Evolutionary conservation across 2,797 vertebrate genomes (phyloP), one percentile per base, ranked within the genome.

Genomic region (Rhinella marina): DNA sequence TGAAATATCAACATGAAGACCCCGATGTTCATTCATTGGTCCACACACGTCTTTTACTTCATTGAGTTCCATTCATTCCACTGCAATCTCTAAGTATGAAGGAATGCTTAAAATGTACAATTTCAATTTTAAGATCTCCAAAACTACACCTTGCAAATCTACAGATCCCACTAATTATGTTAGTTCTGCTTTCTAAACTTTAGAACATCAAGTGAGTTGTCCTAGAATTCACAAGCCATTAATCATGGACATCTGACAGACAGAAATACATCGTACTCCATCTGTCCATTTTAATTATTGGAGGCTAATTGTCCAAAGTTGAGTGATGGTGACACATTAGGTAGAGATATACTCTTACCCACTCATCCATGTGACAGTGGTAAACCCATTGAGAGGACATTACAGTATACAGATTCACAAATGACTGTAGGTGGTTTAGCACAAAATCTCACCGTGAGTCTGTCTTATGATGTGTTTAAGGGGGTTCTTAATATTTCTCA

Each of bases 101-200:
- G 76, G 80, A 84, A 73, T 81, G 93, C 95, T 94, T 41, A 81
- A 93, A 92, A 94, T 93, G 92, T 87, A 93, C 92, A 90, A 91
- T 88, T 92, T 94, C 92, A 93, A 77, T 94, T 96, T 95, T 96
- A 95, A 86, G 82, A 77, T 82, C 62, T 83, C 81, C 89, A 88
- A 90, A 85, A 95, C 95, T 94, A 95, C 95, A 96, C 95, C 96
- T 97, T 96, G 95, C 94, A 96, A 96, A 95, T 95, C 94, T 95
- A 95, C 95, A 92, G 92, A 93, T 91, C 93, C 94, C 94, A 96
- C 96, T 96, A 97, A 97, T 95, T 95, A 95, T 93, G 93, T 96
- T 97, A 96, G 96, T 96, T 97, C 95, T 97, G 96, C 94, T 93
- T 92, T 91, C 88, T 88, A 66, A 76, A 91, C 93, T 94, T 93